A percentile compares a stretch with the other conserved stretches of the same genome.
Evolutionary conservation across 2,113 vertebrate genomes (phyloP).

Genomic region (Callipepla squamata): DNA sequence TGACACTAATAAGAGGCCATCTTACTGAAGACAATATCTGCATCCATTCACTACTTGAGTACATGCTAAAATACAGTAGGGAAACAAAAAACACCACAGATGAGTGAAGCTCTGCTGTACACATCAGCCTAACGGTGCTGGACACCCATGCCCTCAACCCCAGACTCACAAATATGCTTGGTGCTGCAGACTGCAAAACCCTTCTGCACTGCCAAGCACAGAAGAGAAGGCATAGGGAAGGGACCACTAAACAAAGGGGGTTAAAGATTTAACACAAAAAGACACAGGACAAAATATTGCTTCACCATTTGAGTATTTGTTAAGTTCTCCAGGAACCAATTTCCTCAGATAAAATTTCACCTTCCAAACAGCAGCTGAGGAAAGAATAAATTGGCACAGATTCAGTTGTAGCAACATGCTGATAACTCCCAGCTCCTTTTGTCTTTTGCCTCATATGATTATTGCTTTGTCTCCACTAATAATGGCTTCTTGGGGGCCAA

Average conservation of each 20-base stretch:
- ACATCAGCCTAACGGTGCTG: background rate
- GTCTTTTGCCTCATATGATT: background rate
- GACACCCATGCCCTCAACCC: background rate
- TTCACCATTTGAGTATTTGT: background rate
- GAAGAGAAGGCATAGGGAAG: background rate
- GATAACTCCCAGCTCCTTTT: background rate
- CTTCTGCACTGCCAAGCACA: background rate
- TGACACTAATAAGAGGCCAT: background rate
- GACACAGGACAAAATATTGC: background rate
- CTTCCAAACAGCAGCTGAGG: background rate
- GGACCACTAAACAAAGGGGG: accelerated
- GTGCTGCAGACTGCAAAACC: background rate
- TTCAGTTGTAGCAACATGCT: background rate
- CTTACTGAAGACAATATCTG: background rate
- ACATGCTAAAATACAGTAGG: background rate
- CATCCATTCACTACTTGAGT: background rate
- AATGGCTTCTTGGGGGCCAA: background rate
- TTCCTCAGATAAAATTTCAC: background rate
- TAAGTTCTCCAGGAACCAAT: background rate
- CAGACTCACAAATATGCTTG: background rate
- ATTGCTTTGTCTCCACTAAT: background rate
- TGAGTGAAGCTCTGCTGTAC: background rate
- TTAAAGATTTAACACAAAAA: background rate
- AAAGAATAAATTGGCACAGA: background rate
- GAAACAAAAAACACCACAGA: background rate